Evolutionary conservation across 2,113 vertebrate species (phyloP).

Genomic region (Bubo scandiacus): DNA sequence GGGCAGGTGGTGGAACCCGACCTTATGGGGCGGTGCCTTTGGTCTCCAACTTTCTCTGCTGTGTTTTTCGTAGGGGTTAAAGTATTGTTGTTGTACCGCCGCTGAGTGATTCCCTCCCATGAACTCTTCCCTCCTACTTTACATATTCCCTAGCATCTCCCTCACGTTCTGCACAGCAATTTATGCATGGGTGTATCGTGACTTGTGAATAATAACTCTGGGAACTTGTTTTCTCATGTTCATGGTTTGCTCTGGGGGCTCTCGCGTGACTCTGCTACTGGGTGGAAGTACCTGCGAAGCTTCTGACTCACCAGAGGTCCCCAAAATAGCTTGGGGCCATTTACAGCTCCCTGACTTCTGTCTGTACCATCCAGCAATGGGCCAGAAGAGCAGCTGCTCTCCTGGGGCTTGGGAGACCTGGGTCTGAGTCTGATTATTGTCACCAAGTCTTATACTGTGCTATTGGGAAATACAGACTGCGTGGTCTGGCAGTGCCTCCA

Average conservation of each 20-base stretch:
- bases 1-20: neutral
- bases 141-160: neutral
- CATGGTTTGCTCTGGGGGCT: neutral
- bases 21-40: neutral
- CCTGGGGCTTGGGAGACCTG: neutral
- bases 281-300: neutral
- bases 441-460: accelerated
- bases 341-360: neutral
- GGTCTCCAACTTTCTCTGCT: neutral
- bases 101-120: neutral
- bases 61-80: neutral
- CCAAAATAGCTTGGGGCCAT: neutral
- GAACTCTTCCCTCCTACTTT: neutral
- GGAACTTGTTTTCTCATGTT: neutral
- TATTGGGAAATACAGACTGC: neutral
- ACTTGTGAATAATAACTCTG: neutral
- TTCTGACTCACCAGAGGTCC: neutral
- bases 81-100: neutral
- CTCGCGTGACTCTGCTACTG: neutral
- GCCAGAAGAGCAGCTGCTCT: neutral
- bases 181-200: neutral
- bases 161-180: neutral
- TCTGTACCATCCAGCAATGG: neutral
- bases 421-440: neutral
- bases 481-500: neutral